phyloP scores from a whole-genome alignment of 2,113 vertebrate species.

The Herpailurus yagouaroundi region DNA sequence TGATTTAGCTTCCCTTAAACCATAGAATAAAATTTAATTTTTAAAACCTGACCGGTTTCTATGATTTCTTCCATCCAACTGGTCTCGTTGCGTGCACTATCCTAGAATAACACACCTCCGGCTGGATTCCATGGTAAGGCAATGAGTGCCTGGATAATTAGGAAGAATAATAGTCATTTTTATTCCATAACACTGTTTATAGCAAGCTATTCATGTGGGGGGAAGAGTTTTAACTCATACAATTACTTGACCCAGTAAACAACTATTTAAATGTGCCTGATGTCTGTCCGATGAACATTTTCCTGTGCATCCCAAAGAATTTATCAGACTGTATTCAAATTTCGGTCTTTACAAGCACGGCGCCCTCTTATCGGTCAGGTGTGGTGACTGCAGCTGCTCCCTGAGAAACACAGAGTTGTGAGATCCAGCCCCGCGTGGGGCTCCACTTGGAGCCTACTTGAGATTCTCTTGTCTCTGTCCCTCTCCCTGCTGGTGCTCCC shows the following conservation, averaged over 20 bases:
- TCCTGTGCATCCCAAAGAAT: no score
- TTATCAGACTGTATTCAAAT: accelerated
- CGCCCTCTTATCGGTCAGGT: accelerated
- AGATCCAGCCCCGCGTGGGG: no score
- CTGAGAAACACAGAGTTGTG: no score
- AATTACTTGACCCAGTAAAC: not conserved
- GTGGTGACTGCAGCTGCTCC: no score
- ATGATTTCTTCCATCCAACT: not conserved
- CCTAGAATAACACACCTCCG: not conserved
- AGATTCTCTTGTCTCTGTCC: no score
- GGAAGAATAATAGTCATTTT: accelerated
- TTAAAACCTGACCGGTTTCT: not conserved
- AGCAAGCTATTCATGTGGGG: accelerated
- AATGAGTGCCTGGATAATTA: not conserved
- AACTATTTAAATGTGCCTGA: not conserved
- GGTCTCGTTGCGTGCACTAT: not conserved
- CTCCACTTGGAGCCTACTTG: no score
- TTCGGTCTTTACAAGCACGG: accelerated
- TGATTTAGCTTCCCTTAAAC: not conserved
- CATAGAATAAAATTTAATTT: not conserved
- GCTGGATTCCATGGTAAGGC: not conserved
- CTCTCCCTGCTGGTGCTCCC: no score
- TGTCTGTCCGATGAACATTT: accelerated
- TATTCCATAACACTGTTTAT: not conserved
- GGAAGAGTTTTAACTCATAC: not conserved